Evolutionary conservation across 2,797 vertebrate genomes (phyloP).

Genomic region (Hoplostethus atlanticus): DNA sequence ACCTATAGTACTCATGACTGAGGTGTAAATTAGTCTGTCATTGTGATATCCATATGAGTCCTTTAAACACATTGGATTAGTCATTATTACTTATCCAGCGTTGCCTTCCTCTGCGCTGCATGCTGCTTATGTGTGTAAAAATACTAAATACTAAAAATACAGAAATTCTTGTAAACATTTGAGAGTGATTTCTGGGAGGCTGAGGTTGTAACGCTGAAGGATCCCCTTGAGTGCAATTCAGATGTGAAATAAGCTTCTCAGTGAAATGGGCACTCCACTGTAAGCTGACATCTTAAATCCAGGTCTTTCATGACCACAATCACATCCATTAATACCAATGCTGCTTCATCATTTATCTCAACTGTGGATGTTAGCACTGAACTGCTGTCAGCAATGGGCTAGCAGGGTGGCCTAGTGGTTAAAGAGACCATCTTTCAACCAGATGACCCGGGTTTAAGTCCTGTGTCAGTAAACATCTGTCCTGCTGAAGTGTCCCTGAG

Average conservation of each 20-base stretch:
- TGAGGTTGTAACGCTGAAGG: background rate
- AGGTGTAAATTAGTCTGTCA: too few species aligned
- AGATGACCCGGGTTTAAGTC: too few species aligned
- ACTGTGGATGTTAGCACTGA: too few species aligned
- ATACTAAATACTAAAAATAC: background rate
- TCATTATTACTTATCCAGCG: background rate
- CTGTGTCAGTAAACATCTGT: too few species aligned
- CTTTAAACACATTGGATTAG: background rate
- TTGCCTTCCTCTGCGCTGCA: background rate
- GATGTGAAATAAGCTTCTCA: constrained; percentile 5
- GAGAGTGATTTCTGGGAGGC: background rate
- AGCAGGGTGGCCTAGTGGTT: too few species aligned
- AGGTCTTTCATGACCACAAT: background rate
- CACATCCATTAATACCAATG: background rate
- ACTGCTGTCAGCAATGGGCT: too few species aligned
- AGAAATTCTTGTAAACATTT: background rate
- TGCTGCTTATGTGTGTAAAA: background rate
- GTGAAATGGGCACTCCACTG: background rate
- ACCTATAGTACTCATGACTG: background rate
- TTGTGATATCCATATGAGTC: background rate
- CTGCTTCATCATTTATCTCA: background rate
- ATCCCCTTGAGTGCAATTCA: constrained; percentile 1
- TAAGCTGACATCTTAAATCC: constrained; percentile 1
- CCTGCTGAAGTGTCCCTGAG: too few species aligned
- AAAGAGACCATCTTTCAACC: too few species aligned